Base-by-base conservation (phyloP, 1,140 invertebrate genomes). In the Drosophila pandora region DNA sequence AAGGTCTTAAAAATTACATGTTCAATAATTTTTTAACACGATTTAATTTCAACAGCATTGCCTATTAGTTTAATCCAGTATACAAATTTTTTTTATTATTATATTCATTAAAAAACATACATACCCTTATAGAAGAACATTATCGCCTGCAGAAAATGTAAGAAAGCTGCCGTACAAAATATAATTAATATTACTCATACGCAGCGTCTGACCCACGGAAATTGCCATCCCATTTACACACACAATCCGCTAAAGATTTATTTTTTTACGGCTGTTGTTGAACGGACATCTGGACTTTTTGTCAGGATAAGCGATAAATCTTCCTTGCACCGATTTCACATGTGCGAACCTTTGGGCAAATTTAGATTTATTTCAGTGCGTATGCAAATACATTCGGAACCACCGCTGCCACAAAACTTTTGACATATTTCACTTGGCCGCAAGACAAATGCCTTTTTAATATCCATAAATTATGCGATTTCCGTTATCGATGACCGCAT, bases 181-280 rank as follows among this genome's bases (percentile, higher is more conserved):
- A 70, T 78, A 82, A 82, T 82, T 82, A 82, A 82, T 83, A 82
- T 82, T 78, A 64, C 79, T 82, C 75, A 83, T 82, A 70, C 75
- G 79, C 75, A 75, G 60, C 41, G 79, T 78, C 17, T 45, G 68
- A 58, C 54, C 65, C 47, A 49, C 43, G 25, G 53, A 56, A 52
- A 75, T 55, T 59, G 22, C 47, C 39, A 22, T 48, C 28, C 32
- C 65, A 45, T 8, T 28, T 53, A 57, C 50, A 39, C 48, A 39
- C 1, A 54, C 41, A 54, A 43, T 13, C 39, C 25, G 22, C 25
- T 28, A 39, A 50, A 59, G 13, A 12, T 43, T 43, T 50, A 49
- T 43, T 17, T 43, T 17, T 43, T 43, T 21, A 43, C 7, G 39
- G 39, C 32, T 37, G 3, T 13, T 23, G 28, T 64, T 39, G 37